A percentile compares a stretch with the other conserved stretches of the same genome.
Evolutionary conservation across 2,888 invertebrate genomes (phyloP).

Genomic region (Acleris literana): DNA sequence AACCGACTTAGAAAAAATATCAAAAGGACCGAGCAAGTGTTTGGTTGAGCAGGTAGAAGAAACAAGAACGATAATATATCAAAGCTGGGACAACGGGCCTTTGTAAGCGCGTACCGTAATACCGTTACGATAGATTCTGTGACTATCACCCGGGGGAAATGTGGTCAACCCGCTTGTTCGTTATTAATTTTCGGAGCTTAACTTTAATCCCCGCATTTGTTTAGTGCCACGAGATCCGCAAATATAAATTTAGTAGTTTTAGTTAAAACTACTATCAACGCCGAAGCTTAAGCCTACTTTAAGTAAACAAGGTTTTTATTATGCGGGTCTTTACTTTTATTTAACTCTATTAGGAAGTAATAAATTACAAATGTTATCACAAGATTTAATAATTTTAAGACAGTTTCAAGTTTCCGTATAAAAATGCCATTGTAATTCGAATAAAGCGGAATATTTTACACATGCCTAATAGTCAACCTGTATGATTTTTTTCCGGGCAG

Average conservation of each 20-base stretch:
- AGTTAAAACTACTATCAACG: constrained; percentile 2
- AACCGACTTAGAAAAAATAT: constrained; percentile 54
- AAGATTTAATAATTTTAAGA: too few relatives aligned
- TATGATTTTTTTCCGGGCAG: constrained; percentile 45
- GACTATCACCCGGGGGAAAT: constrained; percentile 60
- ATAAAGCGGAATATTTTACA: constrained; percentile 15
- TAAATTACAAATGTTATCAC: too few relatives aligned
- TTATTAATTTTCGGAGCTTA: constrained; percentile 35
- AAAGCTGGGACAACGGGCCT: constrained; percentile 58
- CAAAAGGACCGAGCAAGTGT: constrained; percentile 70
- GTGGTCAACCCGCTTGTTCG: constrained; percentile 50
- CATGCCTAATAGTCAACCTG: constrained; percentile 21
- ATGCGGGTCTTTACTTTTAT: background rate
- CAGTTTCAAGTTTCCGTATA: too few relatives aligned
- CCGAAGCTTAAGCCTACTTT: background rate
- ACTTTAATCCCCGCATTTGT: constrained; percentile 31
- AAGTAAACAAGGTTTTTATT: background rate
- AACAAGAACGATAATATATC: constrained; percentile 47
- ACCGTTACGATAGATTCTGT: constrained; percentile 65
- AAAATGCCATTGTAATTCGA: background rate
- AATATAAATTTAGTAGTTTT: constrained; percentile 7
- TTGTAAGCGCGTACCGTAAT: constrained; percentile 70
- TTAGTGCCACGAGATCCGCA: constrained; percentile 15
- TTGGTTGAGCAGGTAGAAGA: constrained; percentile 70
- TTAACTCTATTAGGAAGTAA: background rate